Percentiles rank a stretch among this genome's conserved stretches.
These are phyloP conservation scores for Crotalus horridus DNA, from an alignment of 2,113 vertebrate genomes.

Conservation along the genomic window DNA sequence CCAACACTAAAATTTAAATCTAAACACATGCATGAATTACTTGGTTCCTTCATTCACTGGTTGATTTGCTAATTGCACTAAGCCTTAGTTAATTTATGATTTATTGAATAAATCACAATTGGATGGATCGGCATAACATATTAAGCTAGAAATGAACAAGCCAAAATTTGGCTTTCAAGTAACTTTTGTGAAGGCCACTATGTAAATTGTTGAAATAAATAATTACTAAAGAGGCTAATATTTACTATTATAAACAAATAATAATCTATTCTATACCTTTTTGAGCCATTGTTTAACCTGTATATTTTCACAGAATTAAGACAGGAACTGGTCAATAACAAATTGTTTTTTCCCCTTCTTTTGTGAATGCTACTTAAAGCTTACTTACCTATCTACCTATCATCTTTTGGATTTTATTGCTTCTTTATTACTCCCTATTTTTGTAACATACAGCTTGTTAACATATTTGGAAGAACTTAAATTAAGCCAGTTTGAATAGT, in stretches of 20 bases:
- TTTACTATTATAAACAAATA: background rate
- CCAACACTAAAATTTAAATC: background rate
- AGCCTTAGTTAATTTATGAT: background rate
- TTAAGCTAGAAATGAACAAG: background rate
- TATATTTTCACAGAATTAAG: background rate
- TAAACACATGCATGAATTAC: background rate
- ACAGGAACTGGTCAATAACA: background rate
- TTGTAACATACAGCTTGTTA: background rate
- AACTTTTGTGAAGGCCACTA: background rate
- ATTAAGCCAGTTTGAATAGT: background rate
- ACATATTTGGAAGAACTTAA: background rate
- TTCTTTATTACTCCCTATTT: background rate
- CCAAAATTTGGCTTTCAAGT: background rate
- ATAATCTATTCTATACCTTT: background rate
- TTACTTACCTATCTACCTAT: background rate
- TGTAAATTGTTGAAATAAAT: background rate
- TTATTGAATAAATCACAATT: background rate
- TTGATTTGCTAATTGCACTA: background rate
- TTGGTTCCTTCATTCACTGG: background rate
- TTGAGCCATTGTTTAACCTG: background rate
- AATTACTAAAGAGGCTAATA: background rate
- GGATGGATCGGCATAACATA: background rate
- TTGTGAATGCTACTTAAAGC: background rate
- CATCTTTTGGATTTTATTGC: background rate
- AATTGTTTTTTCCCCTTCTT: background rate